Evolutionary conservation across 2,113 vertebrate species (phyloP).

Genomic region (Neomonachus schauinslandi): DNA sequence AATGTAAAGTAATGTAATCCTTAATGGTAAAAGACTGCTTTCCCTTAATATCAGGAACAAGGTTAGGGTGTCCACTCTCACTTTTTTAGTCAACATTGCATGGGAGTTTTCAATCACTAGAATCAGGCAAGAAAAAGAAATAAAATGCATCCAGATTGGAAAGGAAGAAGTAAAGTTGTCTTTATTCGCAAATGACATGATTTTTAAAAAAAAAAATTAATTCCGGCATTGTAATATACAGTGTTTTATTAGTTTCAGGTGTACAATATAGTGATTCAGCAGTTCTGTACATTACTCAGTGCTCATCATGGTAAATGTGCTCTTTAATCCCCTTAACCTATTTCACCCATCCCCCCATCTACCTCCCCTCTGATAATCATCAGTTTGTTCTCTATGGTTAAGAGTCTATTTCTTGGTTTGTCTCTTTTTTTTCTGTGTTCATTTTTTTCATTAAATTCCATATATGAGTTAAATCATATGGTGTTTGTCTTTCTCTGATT

Average conservation of each 20-base stretch:
- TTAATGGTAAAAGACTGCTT: background rate
- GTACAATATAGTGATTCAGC: background rate
- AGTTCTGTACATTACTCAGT: background rate
- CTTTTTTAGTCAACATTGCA: background rate
- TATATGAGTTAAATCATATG: background rate
- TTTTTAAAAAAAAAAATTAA: background rate
- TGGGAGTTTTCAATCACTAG: background rate
- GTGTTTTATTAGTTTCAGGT: background rate
- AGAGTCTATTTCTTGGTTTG: background rate
- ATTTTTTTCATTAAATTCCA: background rate
- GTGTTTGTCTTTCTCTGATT: background rate
- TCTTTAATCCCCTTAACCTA: background rate
- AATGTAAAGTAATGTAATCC: background rate
- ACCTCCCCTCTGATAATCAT: background rate
- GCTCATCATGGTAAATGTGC: background rate
- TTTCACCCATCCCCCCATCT: background rate
- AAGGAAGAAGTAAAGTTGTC: background rate
- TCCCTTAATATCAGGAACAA: background rate
- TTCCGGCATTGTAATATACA: background rate
- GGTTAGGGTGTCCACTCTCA: background rate
- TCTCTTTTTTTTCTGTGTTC: background rate
- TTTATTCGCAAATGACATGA: background rate
- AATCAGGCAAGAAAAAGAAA: background rate
- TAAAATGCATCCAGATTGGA: background rate
- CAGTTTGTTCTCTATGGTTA: background rate